Evolutionary conservation across 2,797 vertebrate species (phyloP), one percentile per base, ranked within the genome.

Genomic region (Carapus acus): DNA sequence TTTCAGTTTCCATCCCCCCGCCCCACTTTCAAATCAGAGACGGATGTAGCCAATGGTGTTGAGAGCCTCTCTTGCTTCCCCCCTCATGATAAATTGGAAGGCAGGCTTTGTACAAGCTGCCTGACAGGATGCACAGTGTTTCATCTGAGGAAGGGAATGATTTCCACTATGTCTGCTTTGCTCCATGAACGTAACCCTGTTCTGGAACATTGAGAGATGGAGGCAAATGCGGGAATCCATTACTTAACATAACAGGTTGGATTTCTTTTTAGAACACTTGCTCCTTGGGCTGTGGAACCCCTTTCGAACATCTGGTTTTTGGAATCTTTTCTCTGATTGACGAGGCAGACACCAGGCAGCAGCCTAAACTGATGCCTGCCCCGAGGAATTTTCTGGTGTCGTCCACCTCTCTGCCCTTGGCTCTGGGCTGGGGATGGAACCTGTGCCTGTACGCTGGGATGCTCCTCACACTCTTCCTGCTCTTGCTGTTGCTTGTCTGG

Each of bases 401-500:
- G 1, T 90, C 89, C 83, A 89, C 88, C 63, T 84, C 88, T 6
- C 71, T 88, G 79, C 89, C 88, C 16, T 56, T 91, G 59, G 54
- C 80, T 0, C 63, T 92, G 83, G 88, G 89, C 83, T 92, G 93
- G 93, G 85, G 90, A 63, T 89, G 89, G 86, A 93, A 93, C 79
- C 39, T 97, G 55, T 85, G 89, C 67, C 67, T 96, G 54, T 98
- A 96, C 55, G 65, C 94, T 68, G 90, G 88, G 42, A 83, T 94
- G 27, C 68, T 94, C 0, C 60, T 93, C 1, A 84, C 87, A 47
- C 89, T 94, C 4, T 73, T 94, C 50, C 69, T 89, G 7, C 75
- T 94, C 1, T 79, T 94, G 66, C 69, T 90, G 71, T 87, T 96
- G 2, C 85, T 96, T 33, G 88, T 95, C 54, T 93, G 91, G 88